Evolutionary conservation across 2,113 vertebrate species (phyloP), one percentile per base, ranked within the genome.

Genomic region (Dryoscopus gambensis): DNA sequence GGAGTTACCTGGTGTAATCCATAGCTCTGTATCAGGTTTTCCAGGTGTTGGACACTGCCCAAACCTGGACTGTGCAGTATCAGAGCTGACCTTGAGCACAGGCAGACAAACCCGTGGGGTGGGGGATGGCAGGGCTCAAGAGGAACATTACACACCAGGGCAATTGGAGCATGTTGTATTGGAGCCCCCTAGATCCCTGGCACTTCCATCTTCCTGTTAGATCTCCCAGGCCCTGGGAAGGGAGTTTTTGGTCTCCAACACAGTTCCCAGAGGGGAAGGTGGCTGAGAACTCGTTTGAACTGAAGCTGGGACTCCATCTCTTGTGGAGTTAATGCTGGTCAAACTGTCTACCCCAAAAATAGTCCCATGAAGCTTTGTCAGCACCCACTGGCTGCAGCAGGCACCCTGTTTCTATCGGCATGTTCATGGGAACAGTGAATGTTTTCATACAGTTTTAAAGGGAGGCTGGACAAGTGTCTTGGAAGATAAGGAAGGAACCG

Each of bases 101-200:
- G 70, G 39, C 81, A 71, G 63, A 15, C 40, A 85, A 19, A 57
- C 19, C n/a, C 0, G 1, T 40, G 31, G 35, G 8, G 5, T 22
- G 37, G 13, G 24, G 12, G 15, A 60, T 47, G 33, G 27, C 31
- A 23, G 11, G 16, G 13, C 44, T 83, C 30, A 27, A 69, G 64
- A 27, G 62, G 23, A 80, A 11, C 23, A 7, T 52, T 21, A 39
- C 5, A 55, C 17, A 14, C 37, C n/a, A 27, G 55, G n/a, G 64
- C 0, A 0, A 23, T 11, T 39, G 11, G 46, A 75, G 24, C n/a
- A 40, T 1, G 0, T 27, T 40, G 47, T 1, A 0, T 15, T 33
- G 68, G 27, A 84, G 37, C n/a, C 24, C 9, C 10, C 8, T 35
- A 1, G 23, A 22, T 37, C 37, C 27, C n/a, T 69, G 60, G 50